These are phyloP conservation scores for Aleadryas rufinucha DNA, from an alignment of 2,113 vertebrate genomes.

Conservation along the genomic window DNA sequence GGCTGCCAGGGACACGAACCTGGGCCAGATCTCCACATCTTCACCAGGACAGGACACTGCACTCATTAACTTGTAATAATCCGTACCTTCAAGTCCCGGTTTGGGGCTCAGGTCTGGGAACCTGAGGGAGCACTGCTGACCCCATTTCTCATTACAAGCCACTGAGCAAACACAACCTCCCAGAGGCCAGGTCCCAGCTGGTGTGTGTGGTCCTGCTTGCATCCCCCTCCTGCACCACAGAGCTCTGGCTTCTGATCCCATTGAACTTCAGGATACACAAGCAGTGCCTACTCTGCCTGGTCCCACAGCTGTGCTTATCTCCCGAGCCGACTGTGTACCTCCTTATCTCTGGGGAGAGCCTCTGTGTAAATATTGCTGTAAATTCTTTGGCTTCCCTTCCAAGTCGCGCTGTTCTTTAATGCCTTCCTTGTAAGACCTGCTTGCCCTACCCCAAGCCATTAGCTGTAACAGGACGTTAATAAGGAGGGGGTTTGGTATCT, in stretches of 20 bases:
- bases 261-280: conserved; percentile 28
- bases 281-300: neutral
- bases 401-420: conserved; percentile 63
- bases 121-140: neutral
- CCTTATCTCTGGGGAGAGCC: conserved; percentile 60
- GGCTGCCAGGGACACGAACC: neutral
- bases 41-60: neutral
- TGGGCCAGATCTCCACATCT: neutral
- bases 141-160: neutral
- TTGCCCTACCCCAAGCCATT: conserved; percentile 76
- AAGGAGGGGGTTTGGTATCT: conserved; percentile 74
- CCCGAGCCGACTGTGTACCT: conserved; percentile 34
- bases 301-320: conserved; percentile 53
- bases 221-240: rapidly evolving
- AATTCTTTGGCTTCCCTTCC: conserved; percentile 68
- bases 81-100: neutral
- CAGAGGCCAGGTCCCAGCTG: neutral
- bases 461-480: conserved; percentile 75
- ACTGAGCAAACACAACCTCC: neutral
- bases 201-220: rapidly evolving
- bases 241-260: neutral
- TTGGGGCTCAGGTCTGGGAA: neutral
- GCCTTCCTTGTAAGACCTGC: conserved; percentile 72
- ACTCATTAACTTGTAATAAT: neutral
- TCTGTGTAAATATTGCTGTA: conserved; percentile 62